Percentiles rank a stretch among this genome's conserved stretches.
Evolutionary conservation across 2,113 vertebrate species (phyloP).

Genomic region (Pyxicephalus adspersus): DNA sequence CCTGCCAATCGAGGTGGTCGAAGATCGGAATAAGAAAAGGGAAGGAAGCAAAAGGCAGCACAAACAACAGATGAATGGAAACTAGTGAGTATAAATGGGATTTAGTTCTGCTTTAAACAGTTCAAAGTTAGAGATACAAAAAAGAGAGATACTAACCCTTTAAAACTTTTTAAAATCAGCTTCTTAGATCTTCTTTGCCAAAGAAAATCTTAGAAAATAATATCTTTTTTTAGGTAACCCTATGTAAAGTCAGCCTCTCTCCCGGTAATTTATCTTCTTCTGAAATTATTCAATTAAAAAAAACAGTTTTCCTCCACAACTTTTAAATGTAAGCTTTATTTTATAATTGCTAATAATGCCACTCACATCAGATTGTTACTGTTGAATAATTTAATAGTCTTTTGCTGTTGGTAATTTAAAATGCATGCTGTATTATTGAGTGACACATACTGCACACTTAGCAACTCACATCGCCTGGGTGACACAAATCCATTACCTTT

Average conservation of each 20-base stretch:
- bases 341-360: conserved; percentile 32
- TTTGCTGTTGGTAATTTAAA: conserved; percentile 46
- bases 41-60: too few relatives aligned
- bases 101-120: too few relatives aligned
- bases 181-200: neutral
- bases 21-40: too few relatives aligned
- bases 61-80: too few relatives aligned
- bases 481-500: neutral
- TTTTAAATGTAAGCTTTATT: neutral
- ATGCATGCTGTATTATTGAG: conserved; percentile 39
- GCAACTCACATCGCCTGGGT: conserved; percentile 4
- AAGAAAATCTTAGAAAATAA: too few relatives aligned
- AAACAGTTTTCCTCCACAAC: neutral
- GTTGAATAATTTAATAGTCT: conserved; percentile 40
- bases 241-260: neutral
- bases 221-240: neutral
- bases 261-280: neutral
- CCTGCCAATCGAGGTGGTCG: too few relatives aligned
- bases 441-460: conserved; percentile 36
- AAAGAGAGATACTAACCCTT: too few relatives aligned
- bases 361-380: conserved; percentile 24
- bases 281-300: neutral
- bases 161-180: too few relatives aligned
- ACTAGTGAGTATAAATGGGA: too few relatives aligned
- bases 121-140: too few relatives aligned